These are phyloP conservation scores for Paradisaea rubra DNA, from an alignment of 2,113 vertebrate species.

Conservation along the genomic window DNA sequence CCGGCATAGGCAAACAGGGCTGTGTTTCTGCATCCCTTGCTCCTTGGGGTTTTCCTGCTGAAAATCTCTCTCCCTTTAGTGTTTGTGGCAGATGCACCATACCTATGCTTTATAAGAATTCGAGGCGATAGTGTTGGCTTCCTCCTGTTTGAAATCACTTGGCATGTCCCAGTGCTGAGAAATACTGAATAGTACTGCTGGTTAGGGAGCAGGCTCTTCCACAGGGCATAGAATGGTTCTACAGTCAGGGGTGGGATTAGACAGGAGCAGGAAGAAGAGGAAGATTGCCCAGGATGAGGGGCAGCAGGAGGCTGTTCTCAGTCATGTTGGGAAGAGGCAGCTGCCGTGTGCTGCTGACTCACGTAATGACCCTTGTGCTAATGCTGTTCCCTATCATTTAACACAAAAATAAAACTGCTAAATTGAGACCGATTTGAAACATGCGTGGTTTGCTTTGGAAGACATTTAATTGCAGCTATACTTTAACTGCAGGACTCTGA, in stretches of 20 bases:
- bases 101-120: background rate
- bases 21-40: background rate
- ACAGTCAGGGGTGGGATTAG: background rate
- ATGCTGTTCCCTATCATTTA: conserved; percentile 39
- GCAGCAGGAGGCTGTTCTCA: background rate
- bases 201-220: background rate
- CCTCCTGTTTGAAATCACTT: background rate
- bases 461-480: background rate
- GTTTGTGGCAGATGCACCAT: background rate
- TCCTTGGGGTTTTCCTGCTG: background rate
- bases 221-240: background rate
- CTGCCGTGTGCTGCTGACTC: background rate
- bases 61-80: background rate
- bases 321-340: background rate
- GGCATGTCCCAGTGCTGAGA: background rate
- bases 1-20: fast-evolving
- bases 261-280: background rate
- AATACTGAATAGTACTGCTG: background rate
- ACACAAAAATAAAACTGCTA: conserved; percentile 48
- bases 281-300: background rate
- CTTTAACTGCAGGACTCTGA: background rate
- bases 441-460: background rate
- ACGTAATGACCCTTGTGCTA: conserved; percentile 36
- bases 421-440: background rate
- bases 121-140: no score